Base-by-base conservation (phyloP, 2,888 invertebrate species). In the Drosophila setosimentum region DNA sequence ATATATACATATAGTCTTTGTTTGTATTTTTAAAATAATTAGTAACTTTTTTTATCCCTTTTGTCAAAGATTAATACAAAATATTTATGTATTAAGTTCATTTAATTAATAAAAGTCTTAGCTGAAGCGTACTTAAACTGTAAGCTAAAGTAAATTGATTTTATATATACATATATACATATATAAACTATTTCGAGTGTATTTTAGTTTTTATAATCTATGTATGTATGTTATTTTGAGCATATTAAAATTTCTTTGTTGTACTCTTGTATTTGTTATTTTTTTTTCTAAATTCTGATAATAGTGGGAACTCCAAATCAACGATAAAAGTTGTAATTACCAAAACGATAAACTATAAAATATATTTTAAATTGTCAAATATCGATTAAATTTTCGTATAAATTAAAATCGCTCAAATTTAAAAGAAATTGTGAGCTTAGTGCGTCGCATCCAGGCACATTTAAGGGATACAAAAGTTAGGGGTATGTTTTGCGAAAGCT, bases 401-500 rank as follows among this genome's bases (percentile, higher is more conserved):
- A n/a, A 42, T 16, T 21, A 8, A 51, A 16, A 24, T 21, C 24
- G 0, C 7, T 8, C 4, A 24, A 24, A 24, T 45, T 24, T 21
- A 8, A 45, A 45, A 24, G 8, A 2, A 24, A 24, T 8, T 24
- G 13, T 16, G n/a, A n/a, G n/a, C n/a, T n/a, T n/a, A n/a, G n/a
- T n/a, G n/a, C 42, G 3, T 29, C 3, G 4, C 73, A 59, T 45
- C 45, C 54, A 42, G 48, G 16, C 11, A 18, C 11, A 27, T 11
- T 24, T 59, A 18, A 24, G 24, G 55, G 55, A 18, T 53, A 21
- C 29, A 35, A 21, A 16, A 3, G 10, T 37, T 73, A 58, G 40
- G 64, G 74, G 58, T 51, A 42, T 48, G 30, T 63, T 51, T 32
- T 0, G 21, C 21, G 30, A 63, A 69, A 75, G 62, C 62, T 62